A percentile compares a stretch with the other conserved stretches of the same genome.
phyloP scores from a whole-genome alignment of 2,113 vertebrate genomes.

The Carlito syrichta region DNA sequence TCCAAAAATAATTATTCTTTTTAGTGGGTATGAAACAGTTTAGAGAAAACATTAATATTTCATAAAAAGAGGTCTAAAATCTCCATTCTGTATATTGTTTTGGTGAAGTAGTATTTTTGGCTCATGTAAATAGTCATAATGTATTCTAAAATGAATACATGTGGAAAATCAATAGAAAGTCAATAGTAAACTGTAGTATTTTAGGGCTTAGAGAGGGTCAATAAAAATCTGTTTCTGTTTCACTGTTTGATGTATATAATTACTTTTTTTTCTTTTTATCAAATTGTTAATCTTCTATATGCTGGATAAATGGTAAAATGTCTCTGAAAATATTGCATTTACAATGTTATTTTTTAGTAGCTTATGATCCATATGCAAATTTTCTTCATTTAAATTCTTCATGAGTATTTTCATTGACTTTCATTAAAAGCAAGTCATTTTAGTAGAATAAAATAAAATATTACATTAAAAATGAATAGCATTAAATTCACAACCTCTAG shows the following conservation, averaged over 20 bases:
- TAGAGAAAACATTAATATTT: background rate
- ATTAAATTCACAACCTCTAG: background rate
- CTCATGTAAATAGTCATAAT: background rate
- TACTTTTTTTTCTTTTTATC: background rate
- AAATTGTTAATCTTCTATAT: background rate
- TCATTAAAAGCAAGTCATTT: background rate
- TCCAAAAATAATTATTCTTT: background rate
- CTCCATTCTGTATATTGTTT: background rate
- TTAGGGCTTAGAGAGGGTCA: background rate
- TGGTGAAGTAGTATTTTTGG: background rate
- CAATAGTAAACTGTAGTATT: background rate
- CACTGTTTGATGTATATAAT: background rate
- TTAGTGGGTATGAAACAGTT: background rate
- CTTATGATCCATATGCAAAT: background rate
- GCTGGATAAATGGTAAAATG: background rate
- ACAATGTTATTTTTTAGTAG: background rate
- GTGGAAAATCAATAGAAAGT: background rate
- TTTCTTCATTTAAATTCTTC: background rate
- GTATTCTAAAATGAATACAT: background rate
- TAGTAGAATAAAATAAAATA: background rate
- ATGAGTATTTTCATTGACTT: background rate
- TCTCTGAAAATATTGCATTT: background rate
- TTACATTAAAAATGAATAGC: background rate
- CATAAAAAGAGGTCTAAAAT: background rate
- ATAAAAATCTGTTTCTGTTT: background rate